phyloP scores from a whole-genome alignment of 2,797 vertebrate species.

The Chrysocyon brachyurus region DNA sequence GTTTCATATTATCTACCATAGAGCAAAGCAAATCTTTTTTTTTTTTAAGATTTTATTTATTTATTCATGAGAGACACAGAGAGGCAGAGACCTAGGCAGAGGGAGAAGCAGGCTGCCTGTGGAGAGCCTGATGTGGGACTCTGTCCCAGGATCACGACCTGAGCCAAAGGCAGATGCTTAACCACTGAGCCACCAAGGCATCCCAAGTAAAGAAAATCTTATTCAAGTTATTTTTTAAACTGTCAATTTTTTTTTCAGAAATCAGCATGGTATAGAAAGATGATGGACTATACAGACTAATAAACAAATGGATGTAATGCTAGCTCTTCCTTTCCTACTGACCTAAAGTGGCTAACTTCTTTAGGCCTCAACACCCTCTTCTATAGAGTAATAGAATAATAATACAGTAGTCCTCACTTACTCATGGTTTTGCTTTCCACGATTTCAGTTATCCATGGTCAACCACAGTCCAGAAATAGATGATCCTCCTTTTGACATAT shows the following conservation, averaged over 20 bases:
- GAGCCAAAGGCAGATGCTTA: too few relatives aligned
- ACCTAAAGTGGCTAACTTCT: not conserved
- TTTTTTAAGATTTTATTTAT: too few relatives aligned
- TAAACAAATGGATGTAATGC: not conserved
- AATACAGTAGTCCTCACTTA: not conserved
- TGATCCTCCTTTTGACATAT: not conserved
- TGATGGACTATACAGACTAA: not conserved
- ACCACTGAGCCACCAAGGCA: too few relatives aligned
- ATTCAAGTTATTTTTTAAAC: not conserved
- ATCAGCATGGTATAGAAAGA: not conserved
- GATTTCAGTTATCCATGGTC: not conserved
- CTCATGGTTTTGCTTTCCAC: not conserved
- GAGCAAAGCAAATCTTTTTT: not conserved
- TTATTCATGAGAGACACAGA: too few relatives aligned
- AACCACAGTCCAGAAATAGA: not conserved
- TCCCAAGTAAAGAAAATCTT: too few relatives aligned
- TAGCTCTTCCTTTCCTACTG: not conserved
- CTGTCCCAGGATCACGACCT: too few relatives aligned
- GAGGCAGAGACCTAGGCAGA: too few relatives aligned
- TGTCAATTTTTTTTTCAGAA: not conserved
- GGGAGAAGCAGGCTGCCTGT: too few relatives aligned
- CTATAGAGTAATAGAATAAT: not conserved
- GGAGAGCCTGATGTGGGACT: too few relatives aligned
- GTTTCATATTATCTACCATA: not conserved
- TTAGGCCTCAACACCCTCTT: not conserved